Percentiles rank a stretch among this genome's conserved stretches.
These are phyloP conservation scores for Coreoperca whiteheadi DNA, from an alignment of 2,113 vertebrate species.

Conservation along the genomic window DNA sequence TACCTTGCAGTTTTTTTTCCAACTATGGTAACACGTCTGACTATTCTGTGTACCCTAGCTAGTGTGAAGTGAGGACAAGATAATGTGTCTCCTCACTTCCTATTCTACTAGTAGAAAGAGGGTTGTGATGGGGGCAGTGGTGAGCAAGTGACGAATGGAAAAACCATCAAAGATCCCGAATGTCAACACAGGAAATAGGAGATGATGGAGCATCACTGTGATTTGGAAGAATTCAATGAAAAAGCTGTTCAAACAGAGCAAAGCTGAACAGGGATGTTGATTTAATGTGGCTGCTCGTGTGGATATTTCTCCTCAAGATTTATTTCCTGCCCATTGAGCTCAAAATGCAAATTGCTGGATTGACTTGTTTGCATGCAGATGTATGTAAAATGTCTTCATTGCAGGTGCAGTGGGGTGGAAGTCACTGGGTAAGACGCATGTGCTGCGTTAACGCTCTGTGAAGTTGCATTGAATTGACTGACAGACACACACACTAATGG, in stretches of 20 bases:
- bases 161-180: slow-evolving; percentile 39
- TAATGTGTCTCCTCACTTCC: slow-evolving; percentile 8
- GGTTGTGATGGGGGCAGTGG: neutral
- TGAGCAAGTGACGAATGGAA: slow-evolving; percentile 27
- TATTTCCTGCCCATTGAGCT: slow-evolving; percentile 49
- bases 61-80: slow-evolving; percentile 18
- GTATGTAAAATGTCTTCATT: slow-evolving; percentile 55
- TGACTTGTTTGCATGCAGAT: slow-evolving; percentile 66
- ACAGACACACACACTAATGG: too few species aligned
- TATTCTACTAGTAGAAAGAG: neutral
- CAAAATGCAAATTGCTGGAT: slow-evolving; percentile 51
- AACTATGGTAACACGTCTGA: slow-evolving; percentile 46
- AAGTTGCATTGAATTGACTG: neutral
- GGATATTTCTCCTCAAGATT: slow-evolving; percentile 51
- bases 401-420: slow-evolving; percentile 32
- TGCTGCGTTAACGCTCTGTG: neutral
- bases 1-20: slow-evolving; percentile 19
- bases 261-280: slow-evolving; percentile 14
- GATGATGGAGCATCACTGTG: slow-evolving; percentile 30
- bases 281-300: slow-evolving; percentile 41
- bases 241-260: slow-evolving; percentile 20
- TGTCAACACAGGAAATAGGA: slow-evolving; percentile 11
- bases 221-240: slow-evolving; percentile 18
- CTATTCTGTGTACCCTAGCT: neutral
- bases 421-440: slow-evolving; percentile 13